Evolutionary conservation across 2,113 vertebrate species (phyloP).

Genomic region (Atlantisia rogersi): DNA sequence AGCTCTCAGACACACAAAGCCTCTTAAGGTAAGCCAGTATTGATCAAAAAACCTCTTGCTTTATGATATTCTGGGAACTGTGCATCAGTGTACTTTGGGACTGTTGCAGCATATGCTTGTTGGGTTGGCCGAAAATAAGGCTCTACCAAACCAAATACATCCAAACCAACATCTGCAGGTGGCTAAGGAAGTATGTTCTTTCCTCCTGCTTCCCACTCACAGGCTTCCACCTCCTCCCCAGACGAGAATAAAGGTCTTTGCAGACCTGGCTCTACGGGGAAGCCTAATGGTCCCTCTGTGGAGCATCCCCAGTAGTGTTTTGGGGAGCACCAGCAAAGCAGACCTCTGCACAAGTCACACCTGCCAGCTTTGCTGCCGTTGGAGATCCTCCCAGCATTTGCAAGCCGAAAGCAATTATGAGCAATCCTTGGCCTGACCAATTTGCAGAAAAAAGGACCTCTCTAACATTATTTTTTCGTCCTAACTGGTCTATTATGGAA

Average conservation of each 20-base stretch:
- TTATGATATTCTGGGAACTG: background rate
- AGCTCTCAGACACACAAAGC: background rate
- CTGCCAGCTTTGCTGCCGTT: background rate
- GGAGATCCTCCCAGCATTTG: background rate
- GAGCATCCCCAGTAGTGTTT: background rate
- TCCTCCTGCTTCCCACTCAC: background rate
- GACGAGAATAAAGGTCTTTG: background rate
- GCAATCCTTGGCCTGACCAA: background rate
- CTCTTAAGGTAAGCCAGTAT: background rate
- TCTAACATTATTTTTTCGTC: background rate
- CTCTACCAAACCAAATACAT: background rate
- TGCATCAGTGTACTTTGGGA: background rate
- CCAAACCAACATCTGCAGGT: background rate
- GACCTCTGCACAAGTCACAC: background rate
- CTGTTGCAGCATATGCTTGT: background rate
- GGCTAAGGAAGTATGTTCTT: background rate
- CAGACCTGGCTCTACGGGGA: background rate
- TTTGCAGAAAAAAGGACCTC: background rate
- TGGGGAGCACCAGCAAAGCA: background rate
- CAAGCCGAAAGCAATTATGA: background rate
- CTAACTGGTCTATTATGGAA: constrained; percentile 21
- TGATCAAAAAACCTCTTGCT: background rate
- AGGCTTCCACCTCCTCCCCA: background rate
- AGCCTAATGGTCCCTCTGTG: background rate
- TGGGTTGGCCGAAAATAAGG: background rate